Percentiles rank a stretch among this genome's conserved stretches.
Evolutionary conservation across 1,140 invertebrate genomes (phyloP).

Genomic region (Temnothorax curvispinosus): DNA sequence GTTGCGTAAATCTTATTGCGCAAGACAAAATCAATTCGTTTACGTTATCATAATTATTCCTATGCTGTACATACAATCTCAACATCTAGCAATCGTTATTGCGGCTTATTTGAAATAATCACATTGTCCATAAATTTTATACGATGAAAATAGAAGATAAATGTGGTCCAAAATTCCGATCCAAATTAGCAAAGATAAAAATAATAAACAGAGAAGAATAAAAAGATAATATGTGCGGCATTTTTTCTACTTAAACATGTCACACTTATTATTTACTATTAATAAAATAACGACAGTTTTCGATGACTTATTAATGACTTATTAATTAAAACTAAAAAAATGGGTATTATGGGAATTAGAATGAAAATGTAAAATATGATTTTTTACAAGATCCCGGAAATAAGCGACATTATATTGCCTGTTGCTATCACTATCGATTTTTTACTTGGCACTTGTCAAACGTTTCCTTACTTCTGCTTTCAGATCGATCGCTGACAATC

Average conservation of each 20-base stretch:
- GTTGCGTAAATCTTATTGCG: conserved; percentile 20
- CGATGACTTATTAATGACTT: neutral
- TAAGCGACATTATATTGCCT: neutral
- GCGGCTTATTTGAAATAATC: neutral
- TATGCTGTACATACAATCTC: neutral
- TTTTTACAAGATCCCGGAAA: neutral
- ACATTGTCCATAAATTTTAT: neutral
- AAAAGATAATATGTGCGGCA: neutral
- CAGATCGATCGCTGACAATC: conserved; percentile 59
- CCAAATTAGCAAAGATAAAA: neutral
- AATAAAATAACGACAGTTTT: neutral
- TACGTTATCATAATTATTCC: neutral
- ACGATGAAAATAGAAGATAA: neutral
- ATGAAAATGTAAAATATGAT: neutral
- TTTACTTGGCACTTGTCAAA: neutral
- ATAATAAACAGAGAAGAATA: neutral
- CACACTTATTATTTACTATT: neutral
- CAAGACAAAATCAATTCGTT: conserved; percentile 30
- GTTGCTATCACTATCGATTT: neutral
- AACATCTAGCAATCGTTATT: neutral
- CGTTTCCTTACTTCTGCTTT: conserved; percentile 51
- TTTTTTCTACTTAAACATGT: neutral
- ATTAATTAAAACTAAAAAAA: neutral
- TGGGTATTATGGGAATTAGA: neutral
- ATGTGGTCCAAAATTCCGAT: neutral